Evolutionary conservation across 2,797 vertebrate genomes (phyloP).

Genomic region (Poliocrania exsul): DNA sequence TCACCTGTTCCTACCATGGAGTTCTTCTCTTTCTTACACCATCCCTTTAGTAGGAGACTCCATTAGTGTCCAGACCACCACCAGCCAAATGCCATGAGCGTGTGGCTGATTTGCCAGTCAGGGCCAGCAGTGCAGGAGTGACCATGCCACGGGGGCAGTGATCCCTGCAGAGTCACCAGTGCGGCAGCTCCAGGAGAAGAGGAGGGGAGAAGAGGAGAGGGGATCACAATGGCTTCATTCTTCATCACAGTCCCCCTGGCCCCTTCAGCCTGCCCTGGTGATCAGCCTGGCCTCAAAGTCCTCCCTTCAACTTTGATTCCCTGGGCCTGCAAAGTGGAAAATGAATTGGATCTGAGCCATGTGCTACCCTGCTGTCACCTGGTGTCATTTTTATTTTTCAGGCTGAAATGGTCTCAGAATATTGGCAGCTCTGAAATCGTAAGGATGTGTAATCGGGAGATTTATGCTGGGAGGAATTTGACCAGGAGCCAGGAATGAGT

Average conservation of each 20-base stretch:
- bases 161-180: neutral
- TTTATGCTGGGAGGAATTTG: conserved; percentile 65
- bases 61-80: neutral
- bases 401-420: conserved; percentile 63
- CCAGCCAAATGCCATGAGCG: neutral
- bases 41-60: neutral
- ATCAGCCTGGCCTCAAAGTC: neutral
- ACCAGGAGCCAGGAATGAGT: conserved; percentile 36
- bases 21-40: neutral
- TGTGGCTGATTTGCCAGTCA: neutral
- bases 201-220: neutral
- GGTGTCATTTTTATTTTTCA: conserved; percentile 71
- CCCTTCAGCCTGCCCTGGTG: neutral
- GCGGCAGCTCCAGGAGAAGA: neutral
- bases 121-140: neutral
- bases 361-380: conserved; percentile 69
- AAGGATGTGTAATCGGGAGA: conserved; percentile 69
- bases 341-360: conserved; percentile 68
- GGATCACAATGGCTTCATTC: conserved; percentile 29
- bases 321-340: conserved; percentile 58
- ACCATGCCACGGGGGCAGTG: neutral
- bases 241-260: neutral
- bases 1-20: neutral
- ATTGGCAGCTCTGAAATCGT: conserved; percentile 69
- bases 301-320: conserved; percentile 67